Conservation (phyloP, 2,888 invertebrate genomes). For the Deroplatys truncata region DNA sequence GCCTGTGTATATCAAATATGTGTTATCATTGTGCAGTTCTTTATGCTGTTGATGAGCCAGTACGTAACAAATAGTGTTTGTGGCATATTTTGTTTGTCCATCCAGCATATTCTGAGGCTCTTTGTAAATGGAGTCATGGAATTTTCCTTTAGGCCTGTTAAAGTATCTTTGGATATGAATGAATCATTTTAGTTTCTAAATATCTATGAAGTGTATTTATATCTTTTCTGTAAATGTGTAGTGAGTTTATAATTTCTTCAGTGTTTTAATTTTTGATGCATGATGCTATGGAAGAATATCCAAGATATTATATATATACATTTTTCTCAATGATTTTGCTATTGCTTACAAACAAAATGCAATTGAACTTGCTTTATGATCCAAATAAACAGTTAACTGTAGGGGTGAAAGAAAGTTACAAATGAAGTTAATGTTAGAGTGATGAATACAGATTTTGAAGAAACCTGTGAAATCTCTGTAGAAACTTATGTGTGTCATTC, state of each 20-base stretch:
- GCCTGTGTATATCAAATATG: background rate
- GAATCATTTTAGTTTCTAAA: background rate
- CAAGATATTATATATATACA: background rate
- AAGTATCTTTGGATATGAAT: background rate
- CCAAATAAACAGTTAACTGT: too few relatives aligned
- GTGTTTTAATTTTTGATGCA: background rate
- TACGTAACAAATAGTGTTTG: background rate
- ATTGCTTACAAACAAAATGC: too few relatives aligned
- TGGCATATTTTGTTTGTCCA: background rate
- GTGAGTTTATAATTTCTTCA: background rate
- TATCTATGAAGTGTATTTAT: background rate
- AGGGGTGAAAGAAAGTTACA: too few relatives aligned
- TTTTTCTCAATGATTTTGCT: too few relatives aligned
- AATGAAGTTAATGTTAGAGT: too few relatives aligned
- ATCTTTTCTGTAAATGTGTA: background rate
- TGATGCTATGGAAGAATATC: background rate
- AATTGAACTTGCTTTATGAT: too few relatives aligned
- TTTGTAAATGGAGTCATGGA: background rate
- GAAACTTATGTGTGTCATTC: too few relatives aligned
- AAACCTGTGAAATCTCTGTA: too few relatives aligned
- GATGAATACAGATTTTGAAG: too few relatives aligned
- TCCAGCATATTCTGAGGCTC: background rate
- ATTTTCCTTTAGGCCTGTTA: background rate
- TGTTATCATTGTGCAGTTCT: background rate
- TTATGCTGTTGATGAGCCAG: background rate